phyloP scores from a whole-genome alignment of 2,113 vertebrate species.

The Dolichallabes microphthalmus region DNA sequence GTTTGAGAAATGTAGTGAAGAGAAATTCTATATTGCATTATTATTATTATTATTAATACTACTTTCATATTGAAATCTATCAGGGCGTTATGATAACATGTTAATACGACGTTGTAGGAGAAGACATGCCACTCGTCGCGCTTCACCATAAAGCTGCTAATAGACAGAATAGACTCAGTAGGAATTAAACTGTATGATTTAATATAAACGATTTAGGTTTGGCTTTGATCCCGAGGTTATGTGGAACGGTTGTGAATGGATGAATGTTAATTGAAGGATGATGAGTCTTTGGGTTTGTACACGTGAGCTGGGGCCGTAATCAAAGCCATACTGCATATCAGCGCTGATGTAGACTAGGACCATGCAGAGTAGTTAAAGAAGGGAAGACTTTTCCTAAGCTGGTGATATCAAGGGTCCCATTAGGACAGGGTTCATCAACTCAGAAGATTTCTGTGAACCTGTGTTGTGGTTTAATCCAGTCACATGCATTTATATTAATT shows the following conservation, averaged over 20 bases:
- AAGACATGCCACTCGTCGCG: not conserved
- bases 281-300: not conserved
- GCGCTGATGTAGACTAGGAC: not conserved
- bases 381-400: not conserved
- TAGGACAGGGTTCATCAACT: not conserved
- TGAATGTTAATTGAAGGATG: not conserved
- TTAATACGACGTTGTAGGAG: not conserved
- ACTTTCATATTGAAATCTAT: conserved; percentile 46
- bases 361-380: not conserved
- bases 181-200: not conserved
- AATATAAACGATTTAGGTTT: not conserved
- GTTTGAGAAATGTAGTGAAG: conserved; percentile 16
- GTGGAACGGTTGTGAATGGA: too few relatives aligned
- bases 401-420: not conserved
- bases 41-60: not conserved
- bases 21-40: conserved; percentile 26
- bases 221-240: not conserved
- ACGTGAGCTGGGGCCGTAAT: not conserved
- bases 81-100: conserved; percentile 45
- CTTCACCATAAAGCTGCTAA: conserved; percentile 65
- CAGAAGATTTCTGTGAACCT: too few relatives aligned
- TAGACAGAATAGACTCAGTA: not conserved
- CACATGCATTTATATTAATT: not conserved
- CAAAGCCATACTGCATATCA: conserved; percentile 17
- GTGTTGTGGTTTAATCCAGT: not conserved